phyloP scores from a whole-genome alignment of 2,888 invertebrate genomes.

The Drosophila pegasa region DNA sequence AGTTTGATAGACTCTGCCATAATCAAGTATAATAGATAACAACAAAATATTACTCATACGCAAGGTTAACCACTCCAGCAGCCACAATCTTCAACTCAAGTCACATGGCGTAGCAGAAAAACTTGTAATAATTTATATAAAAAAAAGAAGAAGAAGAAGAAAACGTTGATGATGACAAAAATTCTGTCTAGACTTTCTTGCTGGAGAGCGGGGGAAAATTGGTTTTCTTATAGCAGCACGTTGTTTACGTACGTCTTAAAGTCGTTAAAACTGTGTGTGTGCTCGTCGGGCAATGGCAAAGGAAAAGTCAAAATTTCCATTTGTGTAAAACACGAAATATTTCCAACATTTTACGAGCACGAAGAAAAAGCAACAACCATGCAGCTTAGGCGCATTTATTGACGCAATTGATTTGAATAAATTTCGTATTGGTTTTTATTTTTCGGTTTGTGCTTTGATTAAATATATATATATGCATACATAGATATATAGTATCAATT shows the following conservation, averaged over 20 bases:
- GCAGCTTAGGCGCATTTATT: conserved; percentile 65
- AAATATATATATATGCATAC: conserved; percentile 3
- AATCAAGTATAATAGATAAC: conserved; percentile 5
- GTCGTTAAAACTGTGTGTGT: conserved; percentile 57
- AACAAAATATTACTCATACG: conserved; percentile 70
- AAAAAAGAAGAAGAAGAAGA: background rate
- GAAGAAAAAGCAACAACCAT: conserved; percentile 13
- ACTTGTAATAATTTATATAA: conserved; percentile 42
- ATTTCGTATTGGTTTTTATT: conserved; percentile 50
- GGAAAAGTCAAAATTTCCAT: conserved; percentile 52
- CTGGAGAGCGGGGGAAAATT: conserved; percentile 34
- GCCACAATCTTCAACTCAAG: conserved; percentile 9
- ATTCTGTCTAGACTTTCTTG: conserved; percentile 51
- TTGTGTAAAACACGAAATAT: conserved; percentile 45
- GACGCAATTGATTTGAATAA: conserved; percentile 75
- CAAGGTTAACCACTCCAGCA: conserved; percentile 68
- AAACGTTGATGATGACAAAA: conserved; percentile 22
- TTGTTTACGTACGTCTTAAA: conserved; percentile 56
- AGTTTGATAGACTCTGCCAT: conserved; percentile 28
- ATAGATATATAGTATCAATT: conserved; percentile 9
- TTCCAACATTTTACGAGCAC: conserved; percentile 62
- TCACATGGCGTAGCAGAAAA: conserved; percentile 19
- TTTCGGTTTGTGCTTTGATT: conserved; percentile 49
- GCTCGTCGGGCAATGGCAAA: conserved; percentile 36
- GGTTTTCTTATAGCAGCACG: conserved; percentile 25